These are phyloP conservation scores for Enhydra lutris DNA, from an alignment of 2,113 vertebrate species.

Conservation along the genomic window DNA sequence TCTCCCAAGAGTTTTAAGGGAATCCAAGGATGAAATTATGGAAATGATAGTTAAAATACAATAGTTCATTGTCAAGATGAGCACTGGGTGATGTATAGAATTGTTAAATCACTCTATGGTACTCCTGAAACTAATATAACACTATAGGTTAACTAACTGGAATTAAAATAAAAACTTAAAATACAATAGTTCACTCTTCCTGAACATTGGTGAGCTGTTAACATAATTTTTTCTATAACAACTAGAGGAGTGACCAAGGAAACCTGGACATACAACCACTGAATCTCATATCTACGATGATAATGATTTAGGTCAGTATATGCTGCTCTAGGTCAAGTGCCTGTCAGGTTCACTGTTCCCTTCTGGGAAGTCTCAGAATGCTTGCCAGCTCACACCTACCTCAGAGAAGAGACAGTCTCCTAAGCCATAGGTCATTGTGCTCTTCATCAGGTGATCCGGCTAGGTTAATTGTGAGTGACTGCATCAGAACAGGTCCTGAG, in stretches of 20 bases:
- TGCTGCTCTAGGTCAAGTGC: background rate
- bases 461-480: background rate
- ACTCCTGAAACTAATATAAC: background rate
- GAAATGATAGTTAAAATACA: constrained; percentile 29
- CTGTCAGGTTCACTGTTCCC: background rate
- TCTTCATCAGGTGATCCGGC: background rate
- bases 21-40: constrained; percentile 20
- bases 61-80: background rate
- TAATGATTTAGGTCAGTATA: background rate
- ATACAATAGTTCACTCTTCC: background rate
- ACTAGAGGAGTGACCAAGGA: background rate
- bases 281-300: background rate
- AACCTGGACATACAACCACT: background rate
- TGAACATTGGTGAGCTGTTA: background rate
- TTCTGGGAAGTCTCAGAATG: background rate
- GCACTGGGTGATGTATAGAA: background rate
- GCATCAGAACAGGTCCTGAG: background rate
- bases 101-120: background rate
- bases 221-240: background rate
- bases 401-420: background rate
- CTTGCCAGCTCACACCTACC: background rate
- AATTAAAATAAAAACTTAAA: background rate
- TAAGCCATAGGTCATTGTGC: background rate
- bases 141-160: background rate
- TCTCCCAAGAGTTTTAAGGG: constrained; percentile 31